Evolutionary conservation across 2,113 vertebrate genomes (phyloP).

Genomic region (Dipodomys spectabilis): DNA sequence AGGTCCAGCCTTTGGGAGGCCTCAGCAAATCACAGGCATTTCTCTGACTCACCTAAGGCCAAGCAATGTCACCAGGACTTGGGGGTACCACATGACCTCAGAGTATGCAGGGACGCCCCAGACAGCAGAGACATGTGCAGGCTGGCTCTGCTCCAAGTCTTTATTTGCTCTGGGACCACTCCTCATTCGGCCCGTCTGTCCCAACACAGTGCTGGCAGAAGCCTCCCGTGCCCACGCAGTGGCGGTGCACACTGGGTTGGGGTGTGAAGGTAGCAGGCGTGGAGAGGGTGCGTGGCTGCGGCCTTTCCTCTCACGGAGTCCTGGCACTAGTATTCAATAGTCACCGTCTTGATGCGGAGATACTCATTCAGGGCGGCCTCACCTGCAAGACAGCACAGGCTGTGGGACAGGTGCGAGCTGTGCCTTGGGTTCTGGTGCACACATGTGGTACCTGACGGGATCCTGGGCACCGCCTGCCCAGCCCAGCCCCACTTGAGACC

Average conservation of each 20-base stretch:
- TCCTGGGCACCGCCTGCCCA: neutral
- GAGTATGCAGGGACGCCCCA: no score
- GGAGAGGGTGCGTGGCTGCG: neutral
- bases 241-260: no score
- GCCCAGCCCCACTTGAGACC: neutral
- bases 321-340: conserved; percentile 89
- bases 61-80: neutral
- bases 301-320: neutral
- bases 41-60: neutral
- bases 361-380: conserved; percentile 94
- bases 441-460: fast-evolving
- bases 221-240: neutral
- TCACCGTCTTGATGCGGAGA: conserved; percentile 92
- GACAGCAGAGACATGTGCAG: neutral
- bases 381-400: conserved; percentile 83
- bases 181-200: neutral
- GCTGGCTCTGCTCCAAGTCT: neutral
- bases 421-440: neutral
- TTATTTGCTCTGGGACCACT: neutral
- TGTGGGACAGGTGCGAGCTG: no score
- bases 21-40: neutral
- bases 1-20: neutral
- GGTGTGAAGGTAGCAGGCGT: neutral
- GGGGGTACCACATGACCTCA: neutral
- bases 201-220: neutral